These are phyloP conservation scores for Antigone vipio DNA, from an alignment of 2,113 vertebrate species.

Conservation along the genomic window DNA sequence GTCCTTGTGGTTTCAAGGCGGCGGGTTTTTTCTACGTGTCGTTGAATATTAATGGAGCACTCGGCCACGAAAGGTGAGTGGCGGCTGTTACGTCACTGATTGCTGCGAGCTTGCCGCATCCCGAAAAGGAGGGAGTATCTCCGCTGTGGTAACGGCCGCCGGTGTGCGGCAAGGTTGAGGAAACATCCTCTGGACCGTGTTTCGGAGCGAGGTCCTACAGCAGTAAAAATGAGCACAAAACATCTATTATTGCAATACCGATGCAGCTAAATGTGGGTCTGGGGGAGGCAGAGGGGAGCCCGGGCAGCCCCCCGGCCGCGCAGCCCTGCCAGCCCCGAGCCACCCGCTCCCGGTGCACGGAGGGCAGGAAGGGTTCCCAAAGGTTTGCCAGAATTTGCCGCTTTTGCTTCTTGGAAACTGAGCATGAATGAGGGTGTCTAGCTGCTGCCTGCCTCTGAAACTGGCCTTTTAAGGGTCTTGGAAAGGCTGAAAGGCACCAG, in stretches of 20 bases:
- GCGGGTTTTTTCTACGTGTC: fast-evolving
- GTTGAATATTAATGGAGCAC: fast-evolving
- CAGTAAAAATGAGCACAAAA: neutral
- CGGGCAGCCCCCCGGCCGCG: neutral
- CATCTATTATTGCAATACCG: fast-evolving
- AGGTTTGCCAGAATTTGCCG: neutral
- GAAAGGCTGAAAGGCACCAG: neutral
- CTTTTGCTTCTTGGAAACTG: neutral
- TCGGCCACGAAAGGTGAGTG: too few relatives aligned
- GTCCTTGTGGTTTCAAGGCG: too few relatives aligned
- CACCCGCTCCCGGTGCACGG: fast-evolving
- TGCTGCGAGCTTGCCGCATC: neutral
- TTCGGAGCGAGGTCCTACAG: neutral
- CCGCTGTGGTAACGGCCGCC: neutral
- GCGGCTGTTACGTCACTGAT: too few relatives aligned
- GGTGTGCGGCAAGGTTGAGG: fast-evolving
- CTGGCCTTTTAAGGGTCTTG: neutral
- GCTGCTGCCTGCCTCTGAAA: neutral
- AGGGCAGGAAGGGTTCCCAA: neutral
- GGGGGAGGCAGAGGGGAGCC: neutral
- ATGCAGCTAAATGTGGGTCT: neutral
- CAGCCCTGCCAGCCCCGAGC: neutral
- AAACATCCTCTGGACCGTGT: neutral
- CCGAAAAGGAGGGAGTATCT: neutral
- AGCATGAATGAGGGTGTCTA: fast-evolving